A percentile compares a stretch with the other conserved stretches of the same genome.
These are phyloP conservation scores for Diploptera punctata DNA, from an alignment of 2,888 invertebrate genomes.

Conservation along the genomic window DNA sequence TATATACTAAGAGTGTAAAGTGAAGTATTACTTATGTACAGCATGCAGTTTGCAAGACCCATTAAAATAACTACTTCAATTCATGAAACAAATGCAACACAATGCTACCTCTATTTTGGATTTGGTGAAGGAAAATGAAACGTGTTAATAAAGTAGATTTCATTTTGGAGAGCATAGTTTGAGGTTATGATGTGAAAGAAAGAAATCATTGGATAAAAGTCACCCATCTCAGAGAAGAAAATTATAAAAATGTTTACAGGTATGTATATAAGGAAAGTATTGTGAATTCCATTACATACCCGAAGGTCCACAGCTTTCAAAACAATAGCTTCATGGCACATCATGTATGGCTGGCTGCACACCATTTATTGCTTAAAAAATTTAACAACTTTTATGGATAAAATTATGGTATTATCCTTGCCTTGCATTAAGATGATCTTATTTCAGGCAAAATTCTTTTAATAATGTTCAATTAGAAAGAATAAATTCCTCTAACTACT, in stretches of 20 bases:
- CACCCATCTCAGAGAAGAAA: background rate
- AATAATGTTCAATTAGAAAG: too few relatives aligned
- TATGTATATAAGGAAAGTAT: background rate
- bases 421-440: too few relatives aligned
- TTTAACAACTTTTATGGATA: too few relatives aligned
- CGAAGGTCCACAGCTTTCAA: background rate
- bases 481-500: too few relatives aligned
- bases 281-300: background rate
- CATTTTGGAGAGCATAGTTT: background rate
- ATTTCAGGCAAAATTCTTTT: too few relatives aligned
- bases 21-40: background rate
- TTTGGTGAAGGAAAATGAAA: constrained; percentile 15
- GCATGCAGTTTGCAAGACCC: constrained; percentile 9
- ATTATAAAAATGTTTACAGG: background rate
- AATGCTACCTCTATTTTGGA: constrained; percentile 14
- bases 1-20: background rate
- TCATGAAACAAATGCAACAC: background rate
- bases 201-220: background rate
- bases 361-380: background rate
- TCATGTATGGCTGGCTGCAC: background rate
- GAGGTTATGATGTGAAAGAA: background rate
- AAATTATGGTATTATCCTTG: too few relatives aligned
- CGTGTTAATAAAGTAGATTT: background rate
- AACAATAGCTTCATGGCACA: background rate
- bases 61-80: background rate